Evolutionary conservation across 2,797 vertebrate genomes (phyloP).

Genomic region (Bradypus variegatus): DNA sequence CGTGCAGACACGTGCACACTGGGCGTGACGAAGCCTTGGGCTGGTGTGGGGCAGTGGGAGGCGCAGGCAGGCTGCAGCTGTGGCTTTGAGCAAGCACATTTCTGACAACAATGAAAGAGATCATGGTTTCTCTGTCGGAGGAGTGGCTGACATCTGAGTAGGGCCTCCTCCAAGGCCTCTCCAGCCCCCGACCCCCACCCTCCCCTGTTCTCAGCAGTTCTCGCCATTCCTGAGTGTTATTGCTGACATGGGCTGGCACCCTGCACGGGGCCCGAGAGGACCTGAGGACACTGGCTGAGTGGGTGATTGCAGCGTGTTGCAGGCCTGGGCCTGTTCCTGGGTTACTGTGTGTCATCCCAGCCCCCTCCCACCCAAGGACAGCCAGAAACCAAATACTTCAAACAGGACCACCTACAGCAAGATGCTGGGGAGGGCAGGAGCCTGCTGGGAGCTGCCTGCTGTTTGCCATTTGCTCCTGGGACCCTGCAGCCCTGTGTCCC

Average conservation of each 20-base stretch:
- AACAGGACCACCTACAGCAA: not conserved
- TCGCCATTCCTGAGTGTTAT: not conserved
- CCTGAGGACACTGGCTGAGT: not conserved
- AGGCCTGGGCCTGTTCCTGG: not conserved
- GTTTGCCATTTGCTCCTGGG: not conserved
- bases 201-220: not conserved
- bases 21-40: not conserved
- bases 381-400: not conserved
- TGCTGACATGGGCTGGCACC: not conserved
- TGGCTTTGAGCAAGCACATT: not conserved
- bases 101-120: not conserved
- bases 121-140: not conserved
- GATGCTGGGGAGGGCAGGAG: not conserved
- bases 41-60: not conserved
- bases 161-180: not conserved
- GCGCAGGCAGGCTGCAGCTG: not conserved
- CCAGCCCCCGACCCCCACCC: not conserved
- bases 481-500: not conserved
- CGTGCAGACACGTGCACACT: not conserved
- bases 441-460: accelerated
- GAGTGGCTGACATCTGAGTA: not conserved
- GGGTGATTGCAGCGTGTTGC: not conserved
- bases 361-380: not conserved
- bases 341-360: not conserved
- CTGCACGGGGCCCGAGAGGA: not conserved